Conservation (phyloP, 2,113 vertebrate genomes). For the Ciconia stormi region DNA sequence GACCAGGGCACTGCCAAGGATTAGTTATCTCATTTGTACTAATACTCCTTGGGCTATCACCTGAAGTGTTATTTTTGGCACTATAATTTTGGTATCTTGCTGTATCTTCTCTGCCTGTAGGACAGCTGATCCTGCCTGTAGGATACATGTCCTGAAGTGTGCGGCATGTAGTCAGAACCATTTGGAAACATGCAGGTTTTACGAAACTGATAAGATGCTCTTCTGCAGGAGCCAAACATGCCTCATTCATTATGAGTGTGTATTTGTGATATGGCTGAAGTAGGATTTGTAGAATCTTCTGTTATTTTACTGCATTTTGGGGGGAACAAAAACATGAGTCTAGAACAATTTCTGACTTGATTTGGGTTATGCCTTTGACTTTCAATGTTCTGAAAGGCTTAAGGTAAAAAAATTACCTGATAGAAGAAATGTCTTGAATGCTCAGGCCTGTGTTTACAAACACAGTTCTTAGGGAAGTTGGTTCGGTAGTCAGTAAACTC, state of each 20-base stretch:
- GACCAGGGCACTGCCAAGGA: background rate
- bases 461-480: background rate
- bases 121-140: background rate
- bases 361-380: background rate
- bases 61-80: background rate
- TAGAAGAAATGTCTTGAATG: background rate
- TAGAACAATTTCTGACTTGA: background rate
- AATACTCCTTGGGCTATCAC: background rate
- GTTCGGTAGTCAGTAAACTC: background rate
- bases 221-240: background rate
- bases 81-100: background rate
- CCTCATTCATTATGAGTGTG: background rate
- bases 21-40: conserved; percentile 1
- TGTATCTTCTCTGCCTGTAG: background rate
- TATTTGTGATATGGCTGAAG: background rate
- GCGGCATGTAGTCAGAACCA: background rate
- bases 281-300: background rate
- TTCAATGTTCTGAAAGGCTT: background rate
- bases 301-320: rapidly evolving
- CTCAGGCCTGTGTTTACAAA: background rate
- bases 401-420: background rate
- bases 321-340: background rate
- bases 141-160: background rate
- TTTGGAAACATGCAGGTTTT: background rate
- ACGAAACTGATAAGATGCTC: background rate